Evolutionary conservation across 2,113 vertebrate species (phyloP).

Genomic region (Anseranas semipalmata): DNA sequence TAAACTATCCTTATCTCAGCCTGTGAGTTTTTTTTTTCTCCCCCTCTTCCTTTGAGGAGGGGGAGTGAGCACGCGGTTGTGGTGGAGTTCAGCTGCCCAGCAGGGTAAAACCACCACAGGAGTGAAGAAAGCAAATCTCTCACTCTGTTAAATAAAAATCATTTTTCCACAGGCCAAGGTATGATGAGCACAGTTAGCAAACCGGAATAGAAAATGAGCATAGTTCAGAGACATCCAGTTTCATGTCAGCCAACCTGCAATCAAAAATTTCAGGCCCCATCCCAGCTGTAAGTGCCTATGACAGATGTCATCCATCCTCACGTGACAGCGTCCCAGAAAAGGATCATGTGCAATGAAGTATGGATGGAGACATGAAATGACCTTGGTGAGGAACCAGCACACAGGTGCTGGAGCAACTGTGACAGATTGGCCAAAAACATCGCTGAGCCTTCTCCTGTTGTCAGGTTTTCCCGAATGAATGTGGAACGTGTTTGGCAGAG

Average conservation of each 20-base stretch:
- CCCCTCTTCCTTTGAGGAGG: no score
- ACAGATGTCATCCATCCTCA: background rate
- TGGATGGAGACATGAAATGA: rapidly evolving
- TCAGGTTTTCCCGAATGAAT: background rate
- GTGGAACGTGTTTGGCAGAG: background rate
- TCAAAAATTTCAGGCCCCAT: background rate
- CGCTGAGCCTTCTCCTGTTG: background rate
- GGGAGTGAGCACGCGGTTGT: no score
- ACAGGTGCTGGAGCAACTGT: background rate
- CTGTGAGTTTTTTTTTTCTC: no score
- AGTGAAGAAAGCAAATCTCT: background rate
- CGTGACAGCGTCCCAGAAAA: background rate
- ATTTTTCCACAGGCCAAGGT: background rate
- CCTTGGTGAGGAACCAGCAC: background rate
- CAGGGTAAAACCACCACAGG: no score
- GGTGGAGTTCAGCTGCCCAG: no score
- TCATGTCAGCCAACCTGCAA: background rate
- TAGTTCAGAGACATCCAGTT: background rate
- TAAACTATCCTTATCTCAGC: no score
- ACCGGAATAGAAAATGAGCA: background rate
- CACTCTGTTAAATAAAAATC: background rate
- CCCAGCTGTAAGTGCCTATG: background rate
- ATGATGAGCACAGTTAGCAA: background rate
- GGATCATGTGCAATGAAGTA: background rate
- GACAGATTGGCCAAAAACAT: background rate